Percentiles rank a stretch among this genome's conserved stretches.
These are phyloP conservation scores for Syndactyla subalaris DNA, from an alignment of 2,797 vertebrate species.

Conservation along the genomic window DNA sequence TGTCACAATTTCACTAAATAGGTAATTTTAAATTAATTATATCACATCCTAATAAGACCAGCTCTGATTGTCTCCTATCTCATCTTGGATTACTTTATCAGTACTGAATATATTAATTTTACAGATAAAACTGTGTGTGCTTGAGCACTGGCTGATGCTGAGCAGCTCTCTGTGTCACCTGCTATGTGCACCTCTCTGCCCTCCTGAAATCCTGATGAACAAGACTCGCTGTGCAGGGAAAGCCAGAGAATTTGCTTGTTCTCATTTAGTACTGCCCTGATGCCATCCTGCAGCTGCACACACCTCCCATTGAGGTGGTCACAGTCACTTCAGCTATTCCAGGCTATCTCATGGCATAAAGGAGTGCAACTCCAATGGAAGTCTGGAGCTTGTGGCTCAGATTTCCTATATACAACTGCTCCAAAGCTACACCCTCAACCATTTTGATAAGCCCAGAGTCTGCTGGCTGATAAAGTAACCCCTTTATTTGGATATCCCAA, in stretches of 20 bases:
- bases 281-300: not conserved
- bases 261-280: not conserved
- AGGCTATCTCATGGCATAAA: not conserved
- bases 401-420: not conserved
- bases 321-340: not conserved
- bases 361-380: not conserved
- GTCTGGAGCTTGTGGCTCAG: not conserved
- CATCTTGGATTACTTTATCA: not conserved
- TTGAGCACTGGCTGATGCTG: not conserved
- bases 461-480: not conserved
- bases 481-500: not conserved
- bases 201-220: not conserved
- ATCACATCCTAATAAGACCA: slow-evolving; percentile 14
- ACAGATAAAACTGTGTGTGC: not conserved
- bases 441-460: not conserved
- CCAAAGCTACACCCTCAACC: not conserved
- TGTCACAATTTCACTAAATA: slow-evolving; percentile 47
- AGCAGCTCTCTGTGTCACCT: not conserved
- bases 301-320: accelerated
- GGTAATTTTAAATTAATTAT: slow-evolving; percentile 66
- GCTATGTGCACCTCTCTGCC: not conserved
- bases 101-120: not conserved
- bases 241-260: not conserved
- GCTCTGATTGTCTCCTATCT: slow-evolving; percentile 13
- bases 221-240: not conserved